These are phyloP conservation scores for Drosophila conformis DNA, from an alignment of 2,888 invertebrate species.

Conservation along the genomic window DNA sequence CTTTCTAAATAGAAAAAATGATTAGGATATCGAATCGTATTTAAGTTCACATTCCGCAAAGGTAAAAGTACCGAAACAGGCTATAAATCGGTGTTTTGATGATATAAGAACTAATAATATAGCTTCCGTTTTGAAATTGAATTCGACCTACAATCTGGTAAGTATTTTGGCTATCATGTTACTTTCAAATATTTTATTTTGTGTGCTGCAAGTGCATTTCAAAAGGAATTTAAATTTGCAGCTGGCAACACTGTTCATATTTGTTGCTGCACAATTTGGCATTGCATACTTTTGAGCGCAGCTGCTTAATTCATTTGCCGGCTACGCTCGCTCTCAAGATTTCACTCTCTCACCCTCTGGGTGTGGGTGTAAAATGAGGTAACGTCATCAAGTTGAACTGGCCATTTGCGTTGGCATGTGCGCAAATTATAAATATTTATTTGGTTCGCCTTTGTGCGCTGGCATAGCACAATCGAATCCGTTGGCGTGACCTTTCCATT, in stretches of 20 bases:
- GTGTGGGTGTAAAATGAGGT: slow-evolving; percentile 34
- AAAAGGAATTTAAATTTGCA: slow-evolving; percentile 17
- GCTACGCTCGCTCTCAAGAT: slow-evolving; percentile 18
- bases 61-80: too few relatives aligned
- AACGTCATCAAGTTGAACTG: slow-evolving; percentile 68
- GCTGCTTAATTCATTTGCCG: slow-evolving; percentile 22
- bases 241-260: slow-evolving; percentile 22
- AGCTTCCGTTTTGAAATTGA: neutral
- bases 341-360: neutral
- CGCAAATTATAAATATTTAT: slow-evolving; percentile 74
- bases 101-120: neutral
- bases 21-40: neutral
- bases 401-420: slow-evolving; percentile 65
- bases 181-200: neutral
- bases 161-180: neutral
- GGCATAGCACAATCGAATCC: slow-evolving; percentile 40
- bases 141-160: accelerated
- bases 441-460: slow-evolving; percentile 48
- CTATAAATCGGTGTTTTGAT: neutral
- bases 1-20: neutral
- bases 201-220: neutral
- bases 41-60: neutral
- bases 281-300: slow-evolving; percentile 61
- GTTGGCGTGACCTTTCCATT: slow-evolving; percentile 45
- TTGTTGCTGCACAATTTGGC: slow-evolving; percentile 5